These are phyloP conservation scores for Bedellia somnulentella DNA, from an alignment of 2,888 invertebrate genomes.

Conservation along the genomic window DNA sequence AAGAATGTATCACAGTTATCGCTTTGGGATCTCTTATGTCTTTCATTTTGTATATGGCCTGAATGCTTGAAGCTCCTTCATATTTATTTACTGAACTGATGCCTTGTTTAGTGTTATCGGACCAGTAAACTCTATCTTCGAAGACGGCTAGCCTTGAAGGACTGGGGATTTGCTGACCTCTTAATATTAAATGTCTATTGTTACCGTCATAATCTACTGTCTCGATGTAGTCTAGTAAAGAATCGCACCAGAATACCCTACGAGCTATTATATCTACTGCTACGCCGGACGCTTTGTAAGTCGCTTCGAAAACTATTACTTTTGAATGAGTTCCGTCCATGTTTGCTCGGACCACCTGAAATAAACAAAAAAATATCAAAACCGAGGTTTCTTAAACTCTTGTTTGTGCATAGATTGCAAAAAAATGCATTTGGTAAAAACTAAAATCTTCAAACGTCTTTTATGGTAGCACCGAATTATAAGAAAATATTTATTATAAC, in stretches of 20 bases:
- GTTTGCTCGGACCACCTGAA: slow-evolving; percentile 75
- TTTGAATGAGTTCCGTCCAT: slow-evolving; percentile 91
- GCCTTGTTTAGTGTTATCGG: slow-evolving; percentile 87
- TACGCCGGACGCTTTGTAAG: slow-evolving; percentile 91
- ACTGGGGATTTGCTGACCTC: slow-evolving; percentile 84
- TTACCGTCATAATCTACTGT: slow-evolving; percentile 92
- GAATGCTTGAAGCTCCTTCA: slow-evolving; percentile 76
- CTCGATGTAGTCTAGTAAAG: slow-evolving; percentile 92
- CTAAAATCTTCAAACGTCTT: too few species aligned
- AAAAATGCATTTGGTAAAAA: too few species aligned
- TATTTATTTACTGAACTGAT: slow-evolving; percentile 87
- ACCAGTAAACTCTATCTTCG: slow-evolving; percentile 88
- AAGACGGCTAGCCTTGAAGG: slow-evolving; percentile 82
- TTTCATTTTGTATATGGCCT: slow-evolving; percentile 77
- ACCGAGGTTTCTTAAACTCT: background rate
- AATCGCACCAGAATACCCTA: slow-evolving; percentile 96
- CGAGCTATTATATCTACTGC: slow-evolving; percentile 88
- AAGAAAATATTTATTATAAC: too few species aligned
- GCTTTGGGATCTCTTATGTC: slow-evolving; percentile 83
- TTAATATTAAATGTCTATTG: slow-evolving; percentile 75
- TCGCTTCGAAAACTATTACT: slow-evolving; percentile 87
- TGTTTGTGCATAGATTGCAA: background rate
- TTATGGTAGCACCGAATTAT: too few species aligned
- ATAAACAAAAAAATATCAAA: slow-evolving; percentile 4
- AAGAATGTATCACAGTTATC: slow-evolving; percentile 77